Evolutionary conservation across 2,888 invertebrate genomes (phyloP), one percentile per base, ranked within the genome.

Genomic region (Drosophila mercatorum): DNA sequence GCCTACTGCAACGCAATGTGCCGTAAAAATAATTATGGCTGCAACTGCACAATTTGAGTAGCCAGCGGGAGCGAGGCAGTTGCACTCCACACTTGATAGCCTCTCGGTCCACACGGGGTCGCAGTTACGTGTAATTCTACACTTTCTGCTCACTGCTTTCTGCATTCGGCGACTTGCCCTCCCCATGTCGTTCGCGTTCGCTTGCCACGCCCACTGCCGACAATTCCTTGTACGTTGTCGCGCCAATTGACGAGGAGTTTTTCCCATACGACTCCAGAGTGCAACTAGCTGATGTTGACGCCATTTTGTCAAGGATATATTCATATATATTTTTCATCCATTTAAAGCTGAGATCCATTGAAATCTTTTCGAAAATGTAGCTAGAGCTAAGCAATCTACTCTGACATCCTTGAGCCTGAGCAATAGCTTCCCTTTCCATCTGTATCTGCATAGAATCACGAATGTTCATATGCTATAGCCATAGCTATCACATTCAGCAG

Each of bases 1-100:
- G 55, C 55, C 56, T 34, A 61, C 80, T 62, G 63, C 75, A 63
- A 78, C 65, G 89, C 88, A 87, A 87, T 89, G 89, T 84, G 88
- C 87, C 87, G 89, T 87, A 87, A 87, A 87, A 89, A 87, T 87
- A 87, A 87, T 87, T 87, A 87, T 87, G 88, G 84, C 87, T 89
- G 89, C 85, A 80, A 87, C 89, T 86, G 90, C 88, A 81, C 90
- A 88, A 88, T 89, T 88, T 79, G 68, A 68, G 49, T 17, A 55
- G 40, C 40, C 0, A 6, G n/a, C n/a, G 11, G 41, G 14, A 11
- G 1, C 11, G 46, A 46, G 7, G 11, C 36, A n/a, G 47, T 14
- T 34, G 43, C 28, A 28, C 46, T 46, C 40, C 43, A 12, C 26
- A 38, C 40, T 38, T 8, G 26, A 12, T 26, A 47, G 47, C 7